Evolutionary conservation across 2,797 vertebrate species (phyloP), one percentile per base, ranked within the genome.

Genomic region (Silurus lanzhouensis): DNA sequence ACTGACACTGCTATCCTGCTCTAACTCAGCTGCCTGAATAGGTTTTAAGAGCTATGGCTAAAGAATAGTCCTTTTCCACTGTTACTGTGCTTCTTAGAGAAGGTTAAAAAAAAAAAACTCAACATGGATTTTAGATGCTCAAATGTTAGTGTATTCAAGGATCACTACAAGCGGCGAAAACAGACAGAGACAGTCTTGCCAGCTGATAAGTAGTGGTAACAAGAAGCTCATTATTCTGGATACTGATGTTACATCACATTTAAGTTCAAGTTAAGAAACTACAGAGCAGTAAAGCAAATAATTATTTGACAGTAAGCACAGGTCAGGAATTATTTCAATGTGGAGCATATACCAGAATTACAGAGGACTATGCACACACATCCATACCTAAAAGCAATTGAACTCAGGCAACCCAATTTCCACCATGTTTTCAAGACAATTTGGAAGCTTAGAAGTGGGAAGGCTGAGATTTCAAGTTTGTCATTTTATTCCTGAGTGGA

Each of bases 11-110:
- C 61, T 22, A 79, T 75, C 25, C 66, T 72, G 78, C 82, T 68
- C 71, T 68, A 48, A 44, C 61, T 81, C 20, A 44, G 38, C 46
- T 63, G 78, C 75, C 58, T 78, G 78, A 86, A 71, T 15, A 71
- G 75, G 74, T 38, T 60, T 82, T 46, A 71, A 77, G 87, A 27
- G 46, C 38, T 25, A 48, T 70, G 70, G 71, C 72, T 74, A 82
- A 81, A 17, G 74, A 66, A 71, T 63, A 64, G 63, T 13, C 58
- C 20, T 63, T 44, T 66, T 55, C 77, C 46, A 81, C 15, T 6
- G 14, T 67, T 61, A 81, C 44, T 20, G 46, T 81, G 63, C n/a
- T n/a, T 81, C 66, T 67, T 81, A 81, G 66, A 52, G 63, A 27
- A 66, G 22, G 3, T 80, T 64, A 80, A 48, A 64, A 25, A 64